Conservation (phyloP, 1,140 invertebrate species). For the Drosophila paulistorum region DNA sequence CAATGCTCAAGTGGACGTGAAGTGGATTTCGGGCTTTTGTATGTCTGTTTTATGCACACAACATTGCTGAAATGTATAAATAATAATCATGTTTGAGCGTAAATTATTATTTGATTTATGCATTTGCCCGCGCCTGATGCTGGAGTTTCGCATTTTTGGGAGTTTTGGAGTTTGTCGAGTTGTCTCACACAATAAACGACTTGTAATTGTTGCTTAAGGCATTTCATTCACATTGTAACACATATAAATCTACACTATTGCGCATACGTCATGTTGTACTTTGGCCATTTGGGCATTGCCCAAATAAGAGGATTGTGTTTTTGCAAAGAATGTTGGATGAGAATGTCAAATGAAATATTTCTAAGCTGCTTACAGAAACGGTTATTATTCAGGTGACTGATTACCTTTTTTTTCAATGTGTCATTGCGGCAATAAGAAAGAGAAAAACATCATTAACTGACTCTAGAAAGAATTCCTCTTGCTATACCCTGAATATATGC, state of each 20-base stretch:
- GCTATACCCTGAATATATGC: too few species aligned
- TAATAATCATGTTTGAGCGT: slow-evolving; percentile 66
- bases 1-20: slow-evolving; percentile 63
- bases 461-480: not conserved
- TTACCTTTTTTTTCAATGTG: not conserved
- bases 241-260: not conserved
- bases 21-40: slow-evolving; percentile 27
- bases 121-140: slow-evolving; percentile 34
- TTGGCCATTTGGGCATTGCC: slow-evolving; percentile 28
- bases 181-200: slow-evolving; percentile 14
- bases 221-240: slow-evolving; percentile 29
- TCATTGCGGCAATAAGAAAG: not conserved
- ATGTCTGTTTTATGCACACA: slow-evolving; percentile 67
- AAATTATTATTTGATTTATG: slow-evolving; percentile 69
- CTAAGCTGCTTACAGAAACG: slow-evolving; percentile 3
- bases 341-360: not conserved
- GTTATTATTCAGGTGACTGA: slow-evolving; percentile 6
- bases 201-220: slow-evolving; percentile 8
- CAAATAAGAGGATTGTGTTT: slow-evolving; percentile 22
- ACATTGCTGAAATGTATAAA: slow-evolving; percentile 74
- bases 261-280: slow-evolving; percentile 42
- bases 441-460: not conserved
- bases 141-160: slow-evolving; percentile 12
- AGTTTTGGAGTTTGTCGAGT: slow-evolving; percentile 49
- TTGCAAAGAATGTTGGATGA: not conserved